A percentile compares a stretch with the other conserved stretches of the same genome.
Evolutionary conservation across 1,140 invertebrate species (phyloP).

Genomic region (Neodiprion virginianus): DNA sequence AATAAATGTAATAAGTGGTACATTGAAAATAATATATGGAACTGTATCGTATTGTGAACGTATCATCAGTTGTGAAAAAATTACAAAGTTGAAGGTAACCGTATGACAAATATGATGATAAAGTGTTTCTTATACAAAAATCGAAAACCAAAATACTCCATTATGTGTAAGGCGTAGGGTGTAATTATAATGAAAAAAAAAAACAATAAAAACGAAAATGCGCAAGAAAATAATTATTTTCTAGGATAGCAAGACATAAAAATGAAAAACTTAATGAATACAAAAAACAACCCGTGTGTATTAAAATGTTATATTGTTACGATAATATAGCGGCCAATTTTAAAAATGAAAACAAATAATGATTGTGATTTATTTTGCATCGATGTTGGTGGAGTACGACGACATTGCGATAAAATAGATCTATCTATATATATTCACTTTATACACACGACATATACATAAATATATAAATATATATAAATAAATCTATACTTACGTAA

Average conservation of each 20-base stretch:
- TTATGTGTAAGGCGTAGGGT: constrained; percentile 35
- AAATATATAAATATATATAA: constrained; percentile 23
- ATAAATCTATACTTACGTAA: constrained; percentile 24
- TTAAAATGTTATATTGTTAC: background rate
- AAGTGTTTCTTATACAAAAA: constrained; percentile 6
- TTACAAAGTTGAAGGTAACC: constrained; percentile 1
- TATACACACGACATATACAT: constrained; percentile 21
- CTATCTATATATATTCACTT: background rate
- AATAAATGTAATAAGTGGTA: too few relatives aligned
- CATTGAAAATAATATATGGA: background rate
- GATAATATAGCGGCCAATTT: constrained; percentile 15
- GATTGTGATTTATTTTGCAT: constrained; percentile 56
- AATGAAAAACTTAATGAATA: constrained; percentile 33
- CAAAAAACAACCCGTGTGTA: constrained; percentile 9
- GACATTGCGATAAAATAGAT: constrained; percentile 30
- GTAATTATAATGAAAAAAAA: constrained; percentile 26
- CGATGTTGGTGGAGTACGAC: constrained; percentile 38
- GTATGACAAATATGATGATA: background rate
- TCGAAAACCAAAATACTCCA: constrained; percentile 48
- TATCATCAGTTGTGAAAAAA: background rate
- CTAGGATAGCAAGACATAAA: background rate
- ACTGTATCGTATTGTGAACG: background rate
- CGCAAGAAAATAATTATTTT: constrained; percentile 10
- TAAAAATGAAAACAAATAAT: constrained; percentile 27
- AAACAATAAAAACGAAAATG: background rate